Evolutionary conservation across 2,113 vertebrate genomes (phyloP), one percentile per base, ranked within the genome.

Genomic region (Crotalus helleri): DNA sequence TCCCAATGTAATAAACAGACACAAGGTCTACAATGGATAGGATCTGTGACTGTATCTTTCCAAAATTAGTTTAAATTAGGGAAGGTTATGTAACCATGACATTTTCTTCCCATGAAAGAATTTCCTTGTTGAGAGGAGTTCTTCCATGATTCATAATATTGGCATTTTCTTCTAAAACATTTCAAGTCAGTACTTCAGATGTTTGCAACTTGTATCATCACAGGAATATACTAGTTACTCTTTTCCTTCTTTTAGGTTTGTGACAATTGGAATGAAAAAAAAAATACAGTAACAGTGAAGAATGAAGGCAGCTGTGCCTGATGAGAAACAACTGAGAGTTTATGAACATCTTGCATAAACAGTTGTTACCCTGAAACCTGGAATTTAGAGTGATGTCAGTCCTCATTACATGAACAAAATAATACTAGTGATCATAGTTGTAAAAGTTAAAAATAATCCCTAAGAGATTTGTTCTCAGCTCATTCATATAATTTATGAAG

Each of bases 151-250:
- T 96, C 54, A 54, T 58, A 8, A 91, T 59, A 24, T 7, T 69
- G 61, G 13, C 29, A 90, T 92, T 91, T 44, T 74, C 91, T 92
- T 94, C 85, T 92, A 59, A 91, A 91, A 29, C 19, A 64, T 88
- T 92, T 92, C 8, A 91, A 94, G 94, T 87, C 54, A 93, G 59
- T 88, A 93, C 23, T 21, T 95, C 26, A 90, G 61, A 88, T 89
- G 6, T 92, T 92, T 93, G 15, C 58, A 91, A 85, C 33, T 94
- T 94, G 46, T 15, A 93, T 89, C 54, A 58, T 12, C 61, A 61
- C 24, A 59, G 39, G 19, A 92, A 93, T 93, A 90, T 5, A 49
- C 5, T 90, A 81, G 29, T 51, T 58, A 23, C 11, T 26, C 13
- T 53, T 88, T 55, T 17, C 53, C 29, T 21, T 55, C 26, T 93